phyloP scores from a whole-genome alignment of 2,888 invertebrate genomes.

The Metopia argyrocephala region DNA sequence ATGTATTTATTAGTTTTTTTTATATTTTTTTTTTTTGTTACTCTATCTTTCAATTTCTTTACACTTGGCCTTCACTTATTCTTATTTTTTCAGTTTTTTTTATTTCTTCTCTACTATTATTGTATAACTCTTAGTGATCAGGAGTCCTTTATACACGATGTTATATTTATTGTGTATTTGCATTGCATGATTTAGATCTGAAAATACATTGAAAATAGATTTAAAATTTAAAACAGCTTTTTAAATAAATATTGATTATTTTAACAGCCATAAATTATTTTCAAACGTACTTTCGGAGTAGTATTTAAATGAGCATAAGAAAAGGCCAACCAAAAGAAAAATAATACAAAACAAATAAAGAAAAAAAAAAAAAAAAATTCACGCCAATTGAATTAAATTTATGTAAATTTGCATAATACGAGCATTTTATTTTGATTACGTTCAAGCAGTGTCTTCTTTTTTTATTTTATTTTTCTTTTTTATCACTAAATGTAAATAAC shows the following conservation, averaged over 20 bases:
- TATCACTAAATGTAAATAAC: no score
- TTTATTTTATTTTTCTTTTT: no score
- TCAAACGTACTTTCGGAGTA: not conserved
- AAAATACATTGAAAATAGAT: conserved; percentile 24
- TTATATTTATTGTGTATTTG: not conserved
- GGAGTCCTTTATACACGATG: conserved; percentile 15
- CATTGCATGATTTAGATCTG: not conserved
- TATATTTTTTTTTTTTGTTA: no score
- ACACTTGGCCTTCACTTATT: no score
- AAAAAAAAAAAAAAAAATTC: not conserved
- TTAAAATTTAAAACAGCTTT: not conserved
- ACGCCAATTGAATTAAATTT: conserved; percentile 1
- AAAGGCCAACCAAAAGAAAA: no score
- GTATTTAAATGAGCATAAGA: not conserved
- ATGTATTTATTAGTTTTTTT: no score
- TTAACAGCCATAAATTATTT: conserved; percentile 1
- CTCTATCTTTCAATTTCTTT: no score
- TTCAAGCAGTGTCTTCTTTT: no score
- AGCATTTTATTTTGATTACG: no score
- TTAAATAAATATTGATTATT: not conserved
- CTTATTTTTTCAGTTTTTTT: no score
- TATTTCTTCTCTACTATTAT: no score
- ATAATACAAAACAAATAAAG: not conserved
- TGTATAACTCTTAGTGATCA: conserved; percentile 19
- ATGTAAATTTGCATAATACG: not conserved